Conservation (phyloP, 2,113 vertebrate species). For the Gambusia holbrooki region DNA sequence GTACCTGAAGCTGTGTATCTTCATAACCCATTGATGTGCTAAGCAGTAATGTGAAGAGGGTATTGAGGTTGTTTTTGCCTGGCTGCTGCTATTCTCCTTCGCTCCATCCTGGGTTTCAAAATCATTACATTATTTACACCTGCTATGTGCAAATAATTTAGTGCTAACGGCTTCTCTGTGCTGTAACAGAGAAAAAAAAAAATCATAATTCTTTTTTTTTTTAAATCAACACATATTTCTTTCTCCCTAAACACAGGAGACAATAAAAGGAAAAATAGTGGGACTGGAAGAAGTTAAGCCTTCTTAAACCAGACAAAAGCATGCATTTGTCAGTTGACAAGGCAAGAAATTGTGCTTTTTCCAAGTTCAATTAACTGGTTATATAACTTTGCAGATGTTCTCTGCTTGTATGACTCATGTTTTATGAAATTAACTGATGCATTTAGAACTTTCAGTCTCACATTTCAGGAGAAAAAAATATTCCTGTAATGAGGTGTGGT, state of each 20-base stretch:
- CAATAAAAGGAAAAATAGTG: background rate
- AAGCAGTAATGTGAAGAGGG: background rate
- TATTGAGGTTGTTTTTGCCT: background rate
- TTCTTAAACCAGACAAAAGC: background rate
- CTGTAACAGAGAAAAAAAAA: background rate
- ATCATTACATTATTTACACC: background rate
- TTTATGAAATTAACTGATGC: constrained; percentile 15
- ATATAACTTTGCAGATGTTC: background rate
- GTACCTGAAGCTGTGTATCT: background rate
- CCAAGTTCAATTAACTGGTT: background rate
- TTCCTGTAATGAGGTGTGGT: too few relatives aligned
- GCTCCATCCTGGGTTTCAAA: background rate
- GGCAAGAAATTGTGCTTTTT: background rate
- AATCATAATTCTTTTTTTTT: background rate
- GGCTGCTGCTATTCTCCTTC: background rate
- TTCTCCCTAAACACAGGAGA: background rate
- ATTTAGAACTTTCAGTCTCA: constrained; percentile 7
- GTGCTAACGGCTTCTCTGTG: background rate
- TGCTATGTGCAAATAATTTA: background rate
- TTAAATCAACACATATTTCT: background rate
- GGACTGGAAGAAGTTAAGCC: background rate
- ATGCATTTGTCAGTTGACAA: background rate
- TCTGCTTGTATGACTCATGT: background rate
- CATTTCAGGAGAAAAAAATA: background rate
- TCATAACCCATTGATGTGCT: background rate